Evolutionary conservation across 1,140 invertebrate species (phyloP).

Genomic region (Dreissena rostriformis): DNA sequence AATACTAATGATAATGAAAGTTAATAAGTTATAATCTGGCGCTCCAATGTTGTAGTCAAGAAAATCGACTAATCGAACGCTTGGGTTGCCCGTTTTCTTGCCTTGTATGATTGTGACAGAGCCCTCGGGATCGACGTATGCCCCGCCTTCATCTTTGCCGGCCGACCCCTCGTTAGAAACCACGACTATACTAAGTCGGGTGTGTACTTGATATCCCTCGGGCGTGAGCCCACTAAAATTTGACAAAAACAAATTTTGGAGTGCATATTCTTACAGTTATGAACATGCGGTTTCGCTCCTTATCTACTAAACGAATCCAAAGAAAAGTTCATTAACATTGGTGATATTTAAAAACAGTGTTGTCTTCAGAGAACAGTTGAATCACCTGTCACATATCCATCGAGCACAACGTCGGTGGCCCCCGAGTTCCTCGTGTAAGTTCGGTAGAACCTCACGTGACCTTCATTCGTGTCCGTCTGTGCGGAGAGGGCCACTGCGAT

Average conservation of each 20-base stretch:
- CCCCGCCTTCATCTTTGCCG: constrained; percentile 26
- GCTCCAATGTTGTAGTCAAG: constrained; percentile 18
- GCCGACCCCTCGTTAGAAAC: constrained; percentile 52
- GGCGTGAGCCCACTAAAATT: constrained; percentile 37
- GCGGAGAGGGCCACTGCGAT: constrained; percentile 42
- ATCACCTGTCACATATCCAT: constrained; percentile 38
- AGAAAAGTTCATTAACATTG: background rate
- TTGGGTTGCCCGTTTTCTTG: constrained; percentile 30
- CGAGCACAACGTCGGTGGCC: constrained; percentile 14
- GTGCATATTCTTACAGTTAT: background rate
- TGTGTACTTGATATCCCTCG: constrained; percentile 46
- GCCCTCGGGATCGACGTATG: constrained; percentile 53
- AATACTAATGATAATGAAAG: too few relatives aligned
- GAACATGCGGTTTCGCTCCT: background rate
- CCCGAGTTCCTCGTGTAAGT: constrained; percentile 1
- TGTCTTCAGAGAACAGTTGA: background rate
- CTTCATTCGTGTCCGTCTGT: constrained; percentile 28
- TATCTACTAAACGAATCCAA: background rate
- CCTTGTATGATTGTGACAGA: constrained; percentile 36
- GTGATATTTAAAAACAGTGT: background rate
- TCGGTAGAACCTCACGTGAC: constrained; percentile 40
- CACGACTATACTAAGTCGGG: constrained; percentile 30
- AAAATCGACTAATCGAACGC: constrained; percentile 46
- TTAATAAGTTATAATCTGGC: constrained; percentile 25
- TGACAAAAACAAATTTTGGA: background rate